Conservation (phyloP, 1,140 invertebrate species). For the Lepidurus couesii region DNA sequence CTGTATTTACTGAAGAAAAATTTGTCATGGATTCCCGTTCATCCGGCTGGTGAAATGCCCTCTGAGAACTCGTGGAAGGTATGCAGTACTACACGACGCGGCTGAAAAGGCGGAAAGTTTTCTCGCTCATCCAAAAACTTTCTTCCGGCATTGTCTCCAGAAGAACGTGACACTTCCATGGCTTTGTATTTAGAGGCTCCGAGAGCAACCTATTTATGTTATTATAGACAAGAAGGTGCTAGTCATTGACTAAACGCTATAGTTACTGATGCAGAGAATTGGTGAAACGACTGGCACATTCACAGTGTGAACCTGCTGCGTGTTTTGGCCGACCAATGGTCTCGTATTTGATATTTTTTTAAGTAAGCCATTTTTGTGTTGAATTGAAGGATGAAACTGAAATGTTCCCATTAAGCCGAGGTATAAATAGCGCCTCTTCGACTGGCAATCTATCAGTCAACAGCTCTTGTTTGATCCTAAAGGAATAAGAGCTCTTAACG, state of each 20-base stretch:
- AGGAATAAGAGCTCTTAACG: no score
- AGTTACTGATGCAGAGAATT: neutral
- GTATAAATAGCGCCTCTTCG: neutral
- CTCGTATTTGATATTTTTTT: neutral
- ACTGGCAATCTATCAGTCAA: neutral
- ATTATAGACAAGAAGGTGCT: neutral
- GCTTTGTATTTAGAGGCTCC: neutral
- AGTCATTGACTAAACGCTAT: neutral
- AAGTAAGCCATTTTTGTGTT: neutral
- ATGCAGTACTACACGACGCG: no score
- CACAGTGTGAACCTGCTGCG: neutral
- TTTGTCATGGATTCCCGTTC: neutral
- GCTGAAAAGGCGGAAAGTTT: neutral
- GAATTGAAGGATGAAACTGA: neutral
- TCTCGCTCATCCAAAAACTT: conserved; percentile 9
- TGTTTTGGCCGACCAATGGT: neutral
- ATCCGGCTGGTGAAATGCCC: neutral
- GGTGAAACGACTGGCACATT: neutral
- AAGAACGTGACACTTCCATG: neutral
- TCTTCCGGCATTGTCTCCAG: neutral
- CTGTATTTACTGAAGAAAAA: neutral
- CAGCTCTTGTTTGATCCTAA: neutral
- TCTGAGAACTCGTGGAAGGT: neutral
- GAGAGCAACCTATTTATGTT: neutral
- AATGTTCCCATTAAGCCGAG: neutral